Evolutionary conservation across 1,140 invertebrate genomes (phyloP).

Genomic region (Hirudo medicinalis): DNA sequence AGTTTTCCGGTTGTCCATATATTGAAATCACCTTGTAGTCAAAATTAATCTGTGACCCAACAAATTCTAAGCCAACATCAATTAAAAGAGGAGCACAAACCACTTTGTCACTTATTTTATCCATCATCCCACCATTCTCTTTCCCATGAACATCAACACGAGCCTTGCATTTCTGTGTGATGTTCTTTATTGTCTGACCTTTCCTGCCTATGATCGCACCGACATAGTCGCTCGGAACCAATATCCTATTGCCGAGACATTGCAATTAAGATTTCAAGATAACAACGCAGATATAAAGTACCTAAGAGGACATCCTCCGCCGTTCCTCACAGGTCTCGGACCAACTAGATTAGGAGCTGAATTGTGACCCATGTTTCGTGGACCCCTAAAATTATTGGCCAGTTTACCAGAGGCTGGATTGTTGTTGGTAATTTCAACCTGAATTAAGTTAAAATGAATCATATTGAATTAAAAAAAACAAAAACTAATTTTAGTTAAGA

Average conservation of each 20-base stretch:
- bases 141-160: slow-evolving; percentile 85
- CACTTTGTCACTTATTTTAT: slow-evolving; percentile 49
- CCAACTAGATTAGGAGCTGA: neutral
- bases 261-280: neutral
- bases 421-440: slow-evolving; percentile 18
- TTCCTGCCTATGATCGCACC: slow-evolving; percentile 91
- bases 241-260: slow-evolving; percentile 45
- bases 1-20: slow-evolving; percentile 91
- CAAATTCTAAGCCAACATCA: neutral
- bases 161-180: slow-evolving; percentile 78
- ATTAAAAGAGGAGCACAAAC: neutral
- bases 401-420: slow-evolving; percentile 16
- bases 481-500: neutral
- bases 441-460: neutral
- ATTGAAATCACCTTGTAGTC: slow-evolving; percentile 68
- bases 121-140: slow-evolving; percentile 75
- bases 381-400: slow-evolving; percentile 5
- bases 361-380: neutral
- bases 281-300: neutral
- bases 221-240: slow-evolving; percentile 83
- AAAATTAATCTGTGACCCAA: neutral
- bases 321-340: neutral
- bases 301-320: slow-evolving; percentile 1
- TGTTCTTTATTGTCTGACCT: slow-evolving; percentile 82
- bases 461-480: neutral